Base-by-base conservation (phyloP, 2,797 vertebrate species). In the Spatula versicolor region DNA sequence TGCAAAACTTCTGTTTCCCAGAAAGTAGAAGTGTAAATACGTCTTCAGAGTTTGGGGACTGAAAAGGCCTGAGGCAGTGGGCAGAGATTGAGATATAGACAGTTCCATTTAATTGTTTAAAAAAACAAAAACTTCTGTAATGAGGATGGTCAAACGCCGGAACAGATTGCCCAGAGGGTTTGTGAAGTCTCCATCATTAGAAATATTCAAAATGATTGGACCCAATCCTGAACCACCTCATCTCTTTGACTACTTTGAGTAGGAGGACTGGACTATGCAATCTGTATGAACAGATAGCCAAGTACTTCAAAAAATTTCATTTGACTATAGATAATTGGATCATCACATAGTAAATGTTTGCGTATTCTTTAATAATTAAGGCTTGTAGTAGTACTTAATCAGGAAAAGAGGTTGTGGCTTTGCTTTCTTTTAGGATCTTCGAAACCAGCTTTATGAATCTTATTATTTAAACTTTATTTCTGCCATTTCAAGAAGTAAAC, bases 401-500 rank as follows among this genome's bases (percentile, higher is more conserved):
- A 75, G 39, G 41, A 71, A 68, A 75, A 75, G 90, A 91, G 22
- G 1, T 43, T 82, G 16, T 95, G 91, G 3, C 46, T 95, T 94
- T 92, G 12, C 22, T 85, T 96, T 69, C 71, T 97, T 95, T 73
- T 94, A 99, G 99, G 99, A 99, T 97, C 98, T 99, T 97, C 98
- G 99, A 97, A 99, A 98, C 96, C 99, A 99, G 92, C 98, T 99
- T 56, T 99, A 99, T 90, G 99, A 99, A 96, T 98, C 98, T 10
- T 99, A 99, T 96, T 99, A 98, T 97, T 98, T 99, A 97, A 99
- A 99, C 97, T 99, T 99, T 97, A 99, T 99, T 98, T 99, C 99
- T 73, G 99, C 99, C 85, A 99, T 99, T 98, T 99, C 99, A 18
- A 98, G 99, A 96, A 99, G 99, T 98, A 99, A 99, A 98, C 97